A percentile compares a stretch with the other conserved stretches of the same genome.
These are phyloP conservation scores for Sula dactylatra DNA, from an alignment of 2,113 vertebrate genomes.

Conservation along the genomic window DNA sequence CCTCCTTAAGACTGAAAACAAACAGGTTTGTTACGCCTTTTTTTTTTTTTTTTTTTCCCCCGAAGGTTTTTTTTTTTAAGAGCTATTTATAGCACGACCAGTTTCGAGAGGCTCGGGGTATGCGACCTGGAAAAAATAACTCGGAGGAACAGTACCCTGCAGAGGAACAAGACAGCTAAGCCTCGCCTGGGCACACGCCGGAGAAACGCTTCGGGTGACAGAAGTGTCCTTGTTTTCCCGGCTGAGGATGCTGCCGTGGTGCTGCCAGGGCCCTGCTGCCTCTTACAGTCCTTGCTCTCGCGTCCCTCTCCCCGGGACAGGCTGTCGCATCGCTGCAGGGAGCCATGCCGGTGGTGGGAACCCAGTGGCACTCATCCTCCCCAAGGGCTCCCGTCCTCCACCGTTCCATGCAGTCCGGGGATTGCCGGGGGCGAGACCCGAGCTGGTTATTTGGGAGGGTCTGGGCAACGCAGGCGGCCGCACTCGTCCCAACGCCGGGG, in stretches of 20 bases:
- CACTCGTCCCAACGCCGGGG: not conserved
- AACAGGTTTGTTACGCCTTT: slow-evolving; percentile 34
- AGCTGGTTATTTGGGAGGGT: not conserved
- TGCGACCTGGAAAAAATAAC: slow-evolving; percentile 29
- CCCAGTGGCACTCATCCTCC: not conserved
- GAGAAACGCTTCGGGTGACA: slow-evolving; percentile 26
- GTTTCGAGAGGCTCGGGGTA: slow-evolving; percentile 33
- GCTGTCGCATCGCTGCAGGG: not conserved
- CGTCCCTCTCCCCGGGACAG: not conserved
- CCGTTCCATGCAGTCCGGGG: not conserved
- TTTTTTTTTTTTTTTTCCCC: slow-evolving; percentile 22
- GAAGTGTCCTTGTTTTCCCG: slow-evolving; percentile 42
- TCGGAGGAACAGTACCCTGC: slow-evolving; percentile 16
- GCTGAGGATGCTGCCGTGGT: not conserved
- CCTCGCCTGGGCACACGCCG: slow-evolving; percentile 36
- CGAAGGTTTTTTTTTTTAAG: slow-evolving; percentile 44
- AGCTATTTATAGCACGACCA: slow-evolving; percentile 21
- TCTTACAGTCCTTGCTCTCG: not conserved
- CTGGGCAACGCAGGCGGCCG: fast-evolving
- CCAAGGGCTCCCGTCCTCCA: not conserved
- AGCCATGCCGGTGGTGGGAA: not conserved
- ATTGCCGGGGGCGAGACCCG: not conserved
- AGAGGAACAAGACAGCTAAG: slow-evolving; percentile 43
- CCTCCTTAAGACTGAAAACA: slow-evolving; percentile 8
- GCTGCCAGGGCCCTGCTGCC: not conserved